Evolutionary conservation across 2,113 vertebrate genomes (phyloP).

Genomic region (Misgurnus anguillicaudatus): DNA sequence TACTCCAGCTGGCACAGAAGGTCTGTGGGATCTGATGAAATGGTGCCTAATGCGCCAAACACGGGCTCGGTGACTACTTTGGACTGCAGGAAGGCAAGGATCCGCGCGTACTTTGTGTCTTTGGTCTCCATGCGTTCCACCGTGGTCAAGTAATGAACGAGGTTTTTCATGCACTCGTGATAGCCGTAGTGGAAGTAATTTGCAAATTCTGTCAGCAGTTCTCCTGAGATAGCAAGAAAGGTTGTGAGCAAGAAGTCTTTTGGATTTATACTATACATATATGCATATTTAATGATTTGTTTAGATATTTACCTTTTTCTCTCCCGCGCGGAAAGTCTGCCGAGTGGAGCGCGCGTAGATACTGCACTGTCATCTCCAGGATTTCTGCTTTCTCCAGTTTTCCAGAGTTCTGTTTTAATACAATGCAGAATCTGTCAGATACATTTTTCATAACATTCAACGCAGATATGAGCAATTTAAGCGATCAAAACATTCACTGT

Average conservation of each 20-base stretch:
- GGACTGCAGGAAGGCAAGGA: constrained; percentile 94
- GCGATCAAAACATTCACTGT: too few relatives aligned
- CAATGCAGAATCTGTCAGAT: neutral
- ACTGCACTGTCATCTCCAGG: constrained; percentile 97
- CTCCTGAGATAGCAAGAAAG: constrained; percentile 68
- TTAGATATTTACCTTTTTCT: constrained; percentile 83
- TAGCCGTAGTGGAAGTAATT: constrained; percentile 98
- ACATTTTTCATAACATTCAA: neutral
- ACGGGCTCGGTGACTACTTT: constrained; percentile 85
- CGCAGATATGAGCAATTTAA: neutral
- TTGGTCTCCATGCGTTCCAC: constrained; percentile 96
- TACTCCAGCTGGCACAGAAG: constrained; percentile 85
- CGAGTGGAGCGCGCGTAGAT: constrained; percentile 90
- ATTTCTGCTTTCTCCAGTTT: constrained; percentile 98
- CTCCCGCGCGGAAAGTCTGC: constrained; percentile 91
- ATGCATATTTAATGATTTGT: too few relatives aligned
- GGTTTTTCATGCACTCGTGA: constrained; percentile 97
- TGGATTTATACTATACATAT: too few relatives aligned
- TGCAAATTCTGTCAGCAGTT: constrained; percentile 95
- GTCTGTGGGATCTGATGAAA: constrained; percentile 79
- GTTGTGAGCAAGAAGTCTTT: neutral
- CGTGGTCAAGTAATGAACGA: constrained; percentile 96
- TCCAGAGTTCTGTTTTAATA: constrained; percentile 83
- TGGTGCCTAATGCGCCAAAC: constrained; percentile 73
- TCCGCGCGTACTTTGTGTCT: constrained; percentile 94